Evolutionary conservation across 1,140 invertebrate genomes (phyloP), one percentile per base, ranked within the genome.

Genomic region (Sesamia nonagrioides): DNA sequence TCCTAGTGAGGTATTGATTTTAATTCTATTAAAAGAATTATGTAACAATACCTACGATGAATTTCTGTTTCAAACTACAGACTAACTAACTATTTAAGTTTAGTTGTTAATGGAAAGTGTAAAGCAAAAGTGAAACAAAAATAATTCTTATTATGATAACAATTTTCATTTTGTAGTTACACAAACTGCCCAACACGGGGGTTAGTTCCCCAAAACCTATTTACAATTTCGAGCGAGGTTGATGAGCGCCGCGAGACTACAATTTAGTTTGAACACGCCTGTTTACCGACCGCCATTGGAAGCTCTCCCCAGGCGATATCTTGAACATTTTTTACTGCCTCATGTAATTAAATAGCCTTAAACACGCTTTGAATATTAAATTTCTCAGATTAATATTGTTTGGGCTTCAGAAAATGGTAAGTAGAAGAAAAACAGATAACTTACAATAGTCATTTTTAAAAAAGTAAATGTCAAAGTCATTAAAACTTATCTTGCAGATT

Each of bases 281-380:
- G 21, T 50, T 68, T 68, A 68, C 63, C 45, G 33, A 27, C 48
- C 13, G 68, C 27, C 8, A 54, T 35, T n/a, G 48, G 33, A 54
- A 71, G 8, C 48, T 4, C 48, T 71, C 68, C 66, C 68, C 68
- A 15, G 68, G n/a, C 68, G 68, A 54, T 71, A 71, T 52, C 48
- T n/a, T 9, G 6, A 17, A 71, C 27, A 52, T 37, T 52, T 71
- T 48, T 71, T 71, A 27, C 33, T 18, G 40, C 27, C 33, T 54
- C n/a, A 45, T 76, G 60, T 76, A 76, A 76, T 76, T 76, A 76
- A 66, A 76, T 40, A 45, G 45, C 45, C 42, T 50, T 61, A 13
- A 21, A 76, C 60, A 15, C 9, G 5, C 27, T 37, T 50, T 35
- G 45, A 71, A 71, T 52, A 71, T 33, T n/a, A 52, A n/a, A 33